Base-by-base conservation (phyloP, 2,113 vertebrate species). In the Melanocharis versteri region DNA sequence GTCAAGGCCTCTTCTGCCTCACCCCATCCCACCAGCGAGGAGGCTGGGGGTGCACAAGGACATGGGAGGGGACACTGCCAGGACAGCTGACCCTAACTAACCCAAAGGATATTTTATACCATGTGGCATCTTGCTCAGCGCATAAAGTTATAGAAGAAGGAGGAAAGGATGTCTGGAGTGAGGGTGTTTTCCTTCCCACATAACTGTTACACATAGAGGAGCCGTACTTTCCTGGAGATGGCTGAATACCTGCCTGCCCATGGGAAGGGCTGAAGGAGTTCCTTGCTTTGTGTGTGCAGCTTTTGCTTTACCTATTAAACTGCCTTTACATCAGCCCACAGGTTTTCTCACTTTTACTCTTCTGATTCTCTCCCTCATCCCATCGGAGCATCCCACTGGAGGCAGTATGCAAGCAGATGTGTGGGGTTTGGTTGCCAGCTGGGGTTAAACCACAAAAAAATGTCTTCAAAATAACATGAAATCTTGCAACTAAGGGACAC, bases 151-250 rank as follows among this genome's bases (percentile, higher is more conserved):
- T 22, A 8, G 51, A 30, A 65, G 24, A 28, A 62, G 10, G 11
- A 51, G 24, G 13, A 60, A 51, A 28, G 45, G 11, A 47, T 4
- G 4, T 53, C 24, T 31, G 7, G 16, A 66, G 39, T 12, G 33
- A 8, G 13, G 39, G 13, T 8, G 6, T 45, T 83, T 54, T n/a
- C 11, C 39, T 61, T 35, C 47, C 11, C 28, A 22, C 4, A 2
- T 9, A 61, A 47, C 7, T 9, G 19, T 39, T 45, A 12, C 10
- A 21, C 0, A 0, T 6, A 33, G 26, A 21, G 24, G 9, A 53
- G 23, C 9, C 1, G 1, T 26, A 10, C 6, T n/a, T 68, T 40
- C 45, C 61, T 47, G 16, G 17, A 75, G 6, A 26, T n/a, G 24
- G 39, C 16, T 68, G 20, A 60, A 60, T 45, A 66, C 3, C 15